These are phyloP conservation scores for Mamestra brassicae DNA, from an alignment of 2,888 invertebrate genomes.

Conservation along the genomic window DNA sequence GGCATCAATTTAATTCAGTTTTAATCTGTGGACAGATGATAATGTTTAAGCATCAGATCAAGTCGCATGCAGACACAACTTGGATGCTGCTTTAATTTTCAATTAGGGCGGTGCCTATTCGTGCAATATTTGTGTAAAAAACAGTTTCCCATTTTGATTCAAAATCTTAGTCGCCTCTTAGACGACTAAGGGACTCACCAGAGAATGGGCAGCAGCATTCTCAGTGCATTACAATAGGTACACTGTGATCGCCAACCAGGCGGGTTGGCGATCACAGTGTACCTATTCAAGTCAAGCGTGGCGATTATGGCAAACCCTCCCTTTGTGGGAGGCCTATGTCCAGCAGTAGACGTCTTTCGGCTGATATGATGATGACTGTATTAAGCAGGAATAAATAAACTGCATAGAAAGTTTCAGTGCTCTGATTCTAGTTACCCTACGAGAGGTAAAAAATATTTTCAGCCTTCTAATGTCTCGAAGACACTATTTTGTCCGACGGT, in stretches of 20 bases:
- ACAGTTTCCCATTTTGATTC: neutral
- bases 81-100: neutral
- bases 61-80: neutral
- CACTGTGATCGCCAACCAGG: too few species aligned
- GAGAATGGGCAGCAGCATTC: too few species aligned
- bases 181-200: too few species aligned
- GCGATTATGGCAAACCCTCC: too few species aligned
- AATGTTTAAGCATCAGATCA: slow-evolving; percentile 4
- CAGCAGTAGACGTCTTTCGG: too few species aligned
- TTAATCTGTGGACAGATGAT: neutral
- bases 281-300: too few species aligned
- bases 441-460: neutral
- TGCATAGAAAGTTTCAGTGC: neutral
- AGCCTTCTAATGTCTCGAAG: neutral
- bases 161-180: too few species aligned
- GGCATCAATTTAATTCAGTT: neutral
- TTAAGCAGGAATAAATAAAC: neutral
- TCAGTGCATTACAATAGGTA: too few species aligned
- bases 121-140: neutral
- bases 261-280: too few species aligned
- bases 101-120: neutral
- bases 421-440: neutral
- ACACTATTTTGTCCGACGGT: neutral
- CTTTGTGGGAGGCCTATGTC: too few species aligned
- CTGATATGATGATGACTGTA: too few species aligned